phyloP scores from a whole-genome alignment of 2,113 vertebrate species.

The Actinemys pallida region DNA sequence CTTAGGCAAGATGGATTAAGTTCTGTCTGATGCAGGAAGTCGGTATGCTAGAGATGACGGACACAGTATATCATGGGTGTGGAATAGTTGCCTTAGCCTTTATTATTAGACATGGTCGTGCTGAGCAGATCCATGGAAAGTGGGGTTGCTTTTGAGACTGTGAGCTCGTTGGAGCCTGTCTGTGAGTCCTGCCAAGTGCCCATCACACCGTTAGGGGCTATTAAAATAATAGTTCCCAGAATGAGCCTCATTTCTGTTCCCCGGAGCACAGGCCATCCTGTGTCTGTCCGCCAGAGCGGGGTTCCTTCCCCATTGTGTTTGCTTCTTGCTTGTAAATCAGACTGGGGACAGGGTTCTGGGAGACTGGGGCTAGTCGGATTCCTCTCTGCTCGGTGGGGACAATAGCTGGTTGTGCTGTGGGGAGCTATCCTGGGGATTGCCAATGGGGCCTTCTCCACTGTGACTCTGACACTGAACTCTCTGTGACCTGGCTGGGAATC shows the following conservation, averaged over 20 bases:
- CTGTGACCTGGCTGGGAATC: constrained; percentile 41
- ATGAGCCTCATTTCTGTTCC: not conserved
- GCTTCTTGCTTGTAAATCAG: not conserved
- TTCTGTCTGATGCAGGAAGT: not conserved
- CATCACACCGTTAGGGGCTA: not conserved
- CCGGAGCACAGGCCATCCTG: not conserved
- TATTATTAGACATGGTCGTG: rapidly evolving
- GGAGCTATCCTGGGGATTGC: not conserved
- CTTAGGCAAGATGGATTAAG: not conserved
- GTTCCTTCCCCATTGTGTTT: not conserved
- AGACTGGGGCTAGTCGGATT: not conserved
- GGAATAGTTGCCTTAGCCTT: not conserved
- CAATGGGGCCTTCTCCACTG: not conserved
- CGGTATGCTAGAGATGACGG: not conserved
- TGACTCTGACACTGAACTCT: constrained; percentile 43
- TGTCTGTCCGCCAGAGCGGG: not conserved
- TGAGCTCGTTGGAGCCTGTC: not conserved
- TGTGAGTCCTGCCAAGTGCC: not conserved
- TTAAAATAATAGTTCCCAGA: not conserved
- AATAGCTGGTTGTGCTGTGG: not conserved
- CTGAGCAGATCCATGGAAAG: rapidly evolving
- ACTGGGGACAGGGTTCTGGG: not conserved
- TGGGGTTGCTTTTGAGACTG: not conserved
- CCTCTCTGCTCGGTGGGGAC: not conserved
- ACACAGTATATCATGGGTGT: not conserved